These are phyloP conservation scores for Napeogenes inachia DNA, from an alignment of 2,888 invertebrate genomes.

Conservation along the genomic window DNA sequence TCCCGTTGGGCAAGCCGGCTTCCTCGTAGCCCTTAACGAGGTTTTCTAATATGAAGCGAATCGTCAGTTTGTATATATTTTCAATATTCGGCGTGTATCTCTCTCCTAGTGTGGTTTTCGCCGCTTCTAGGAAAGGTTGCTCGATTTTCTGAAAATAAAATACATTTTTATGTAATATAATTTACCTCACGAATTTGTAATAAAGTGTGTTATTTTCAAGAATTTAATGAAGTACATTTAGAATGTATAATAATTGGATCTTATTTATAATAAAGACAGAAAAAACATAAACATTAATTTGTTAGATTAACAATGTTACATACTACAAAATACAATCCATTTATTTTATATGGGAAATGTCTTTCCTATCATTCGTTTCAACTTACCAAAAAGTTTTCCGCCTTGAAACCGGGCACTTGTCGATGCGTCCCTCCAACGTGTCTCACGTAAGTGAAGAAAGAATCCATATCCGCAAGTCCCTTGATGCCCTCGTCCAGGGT, in stretches of 20 bases:
- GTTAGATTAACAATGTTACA: too few relatives aligned
- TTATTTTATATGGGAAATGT: too few relatives aligned
- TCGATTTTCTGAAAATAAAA: slow-evolving; percentile 86
- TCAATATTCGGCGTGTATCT: slow-evolving; percentile 93
- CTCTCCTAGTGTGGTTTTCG: slow-evolving; percentile 90
- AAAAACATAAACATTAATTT: too few relatives aligned
- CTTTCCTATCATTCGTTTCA: too few relatives aligned
- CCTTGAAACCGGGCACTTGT: slow-evolving; percentile 88
- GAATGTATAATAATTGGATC: too few relatives aligned
- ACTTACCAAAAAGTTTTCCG: slow-evolving; percentile 89
- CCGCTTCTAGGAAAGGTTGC: slow-evolving; percentile 91
- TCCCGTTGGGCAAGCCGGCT: slow-evolving; percentile 42
- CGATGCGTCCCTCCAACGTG: slow-evolving; percentile 89
- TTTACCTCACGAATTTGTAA: too few relatives aligned
- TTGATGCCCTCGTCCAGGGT: slow-evolving; percentile 92
- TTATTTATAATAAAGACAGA: too few relatives aligned
- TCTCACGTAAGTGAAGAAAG: slow-evolving; percentile 86
- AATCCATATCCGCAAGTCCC: slow-evolving; percentile 87
- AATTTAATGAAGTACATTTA: too few relatives aligned
- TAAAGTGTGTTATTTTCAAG: too few relatives aligned
- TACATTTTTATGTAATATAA: neutral
- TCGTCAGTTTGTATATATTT: slow-evolving; percentile 91
- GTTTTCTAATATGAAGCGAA: slow-evolving; percentile 91
- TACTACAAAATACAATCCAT: too few relatives aligned
- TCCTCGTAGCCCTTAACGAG: slow-evolving; percentile 86